phyloP scores from a whole-genome alignment of 1,140 invertebrate genomes.

The Armadillidium nasatum region DNA sequence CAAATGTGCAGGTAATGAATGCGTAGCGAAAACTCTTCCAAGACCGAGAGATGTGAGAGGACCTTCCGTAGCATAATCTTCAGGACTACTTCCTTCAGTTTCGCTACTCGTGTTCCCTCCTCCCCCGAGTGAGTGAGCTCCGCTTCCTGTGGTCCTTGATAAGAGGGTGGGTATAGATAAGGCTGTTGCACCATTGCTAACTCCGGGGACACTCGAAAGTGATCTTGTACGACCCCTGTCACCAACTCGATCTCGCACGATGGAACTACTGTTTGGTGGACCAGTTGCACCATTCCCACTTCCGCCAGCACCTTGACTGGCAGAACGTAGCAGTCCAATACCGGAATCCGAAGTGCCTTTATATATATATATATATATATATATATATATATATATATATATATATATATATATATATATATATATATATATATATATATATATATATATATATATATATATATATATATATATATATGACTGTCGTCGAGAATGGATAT shows the following conservation, averaged over 20 bases:
- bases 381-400: background rate
- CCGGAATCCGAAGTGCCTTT: slow-evolving; percentile 19
- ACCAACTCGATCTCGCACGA: slow-evolving; percentile 60
- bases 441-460: slow-evolving; percentile 14
- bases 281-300: slow-evolving; percentile 19
- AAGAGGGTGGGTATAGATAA: slow-evolving; percentile 58
- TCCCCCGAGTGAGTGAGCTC: slow-evolving; percentile 45
- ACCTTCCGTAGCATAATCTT: slow-evolving; percentile 51
- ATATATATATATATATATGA: background rate
- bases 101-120: slow-evolving; percentile 59
- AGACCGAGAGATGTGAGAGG: slow-evolving; percentile 51
- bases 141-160: slow-evolving; percentile 46
- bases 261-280: slow-evolving; percentile 47
- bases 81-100: slow-evolving; percentile 60
- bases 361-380: background rate
- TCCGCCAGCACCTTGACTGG: slow-evolving; percentile 36
- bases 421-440: slow-evolving; percentile 19
- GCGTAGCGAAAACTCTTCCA: slow-evolving; percentile 59
- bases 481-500: background rate
- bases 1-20: slow-evolving; percentile 82
- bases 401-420: background rate
- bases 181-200: slow-evolving; percentile 55
- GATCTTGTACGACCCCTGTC: slow-evolving; percentile 74
- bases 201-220: slow-evolving; percentile 73
- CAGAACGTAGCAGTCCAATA: slow-evolving; percentile 37